Evolutionary conservation across 2,797 vertebrate species (phyloP).

Genomic region (Antennarius maculatus): DNA sequence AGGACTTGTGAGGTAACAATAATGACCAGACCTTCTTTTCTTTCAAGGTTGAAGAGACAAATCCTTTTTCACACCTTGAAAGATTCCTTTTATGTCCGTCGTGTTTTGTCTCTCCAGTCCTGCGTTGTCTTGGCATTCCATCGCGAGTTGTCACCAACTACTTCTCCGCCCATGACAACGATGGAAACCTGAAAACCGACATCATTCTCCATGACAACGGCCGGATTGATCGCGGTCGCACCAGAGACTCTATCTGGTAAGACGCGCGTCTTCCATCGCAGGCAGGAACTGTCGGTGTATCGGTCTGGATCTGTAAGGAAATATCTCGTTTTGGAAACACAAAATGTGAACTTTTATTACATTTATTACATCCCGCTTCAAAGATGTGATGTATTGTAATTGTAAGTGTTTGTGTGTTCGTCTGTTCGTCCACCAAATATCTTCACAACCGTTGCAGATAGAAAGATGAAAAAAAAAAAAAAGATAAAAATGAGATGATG

Average conservation of each 20-base stretch:
- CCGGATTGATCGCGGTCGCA: conserved; percentile 83
- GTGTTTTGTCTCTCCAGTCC: conserved; percentile 75
- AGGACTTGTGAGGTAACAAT: not conserved
- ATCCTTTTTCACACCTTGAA: not conserved
- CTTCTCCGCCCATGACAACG: conserved; percentile 94
- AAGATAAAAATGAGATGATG: too few relatives aligned
- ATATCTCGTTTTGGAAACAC: too few relatives aligned
- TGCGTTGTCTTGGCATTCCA: conserved; percentile 94
- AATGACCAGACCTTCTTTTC: too few relatives aligned
- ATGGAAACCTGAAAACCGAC: conserved; percentile 91
- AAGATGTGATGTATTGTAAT: too few relatives aligned
- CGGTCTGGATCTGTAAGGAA: too few relatives aligned
- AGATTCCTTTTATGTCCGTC: not conserved
- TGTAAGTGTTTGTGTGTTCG: too few relatives aligned
- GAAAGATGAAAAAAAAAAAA: too few relatives aligned
- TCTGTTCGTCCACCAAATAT: too few relatives aligned
- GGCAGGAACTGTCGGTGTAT: not conserved
- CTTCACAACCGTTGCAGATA: too few relatives aligned
- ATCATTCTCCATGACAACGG: conserved; percentile 90
- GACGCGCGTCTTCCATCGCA: not conserved
- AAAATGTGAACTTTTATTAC: too few relatives aligned
- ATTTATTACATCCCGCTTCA: too few relatives aligned
- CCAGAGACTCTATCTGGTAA: conserved; percentile 93
- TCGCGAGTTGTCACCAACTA: conserved; percentile 91
- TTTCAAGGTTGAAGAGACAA: not conserved